Percentiles rank a stretch among this genome's conserved stretches.
Evolutionary conservation across 2,888 invertebrate species (phyloP).

Genomic region (Melolontha melolontha): DNA sequence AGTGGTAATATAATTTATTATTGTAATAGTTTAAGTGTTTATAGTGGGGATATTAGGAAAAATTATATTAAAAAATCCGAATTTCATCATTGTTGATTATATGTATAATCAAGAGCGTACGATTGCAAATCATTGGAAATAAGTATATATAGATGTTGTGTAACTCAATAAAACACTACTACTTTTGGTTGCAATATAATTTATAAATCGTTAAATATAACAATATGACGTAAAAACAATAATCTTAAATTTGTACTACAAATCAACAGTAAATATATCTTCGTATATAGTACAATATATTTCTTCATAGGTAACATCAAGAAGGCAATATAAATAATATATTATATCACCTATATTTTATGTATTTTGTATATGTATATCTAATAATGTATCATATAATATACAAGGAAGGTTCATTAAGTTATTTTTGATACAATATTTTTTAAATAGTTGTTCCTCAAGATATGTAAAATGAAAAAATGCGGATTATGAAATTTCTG

Average conservation of each 20-base stretch:
- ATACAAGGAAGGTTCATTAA: constrained; percentile 40
- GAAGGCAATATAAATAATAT: constrained; percentile 43
- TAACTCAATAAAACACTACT: too few relatives aligned
- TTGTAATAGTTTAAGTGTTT: too few relatives aligned
- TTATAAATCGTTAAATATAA: constrained; percentile 64
- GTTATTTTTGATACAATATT: constrained; percentile 14
- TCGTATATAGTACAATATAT: constrained; percentile 54
- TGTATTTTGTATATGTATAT: constrained; percentile 29
- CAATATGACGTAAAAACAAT: constrained; percentile 63
- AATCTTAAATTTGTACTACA: constrained; percentile 61
- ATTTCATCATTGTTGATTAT: too few relatives aligned
- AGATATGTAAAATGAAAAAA: constrained; percentile 49
- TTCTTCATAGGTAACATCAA: constrained; percentile 49
- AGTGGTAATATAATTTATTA: too few relatives aligned
- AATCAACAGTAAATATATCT: constrained; percentile 58
- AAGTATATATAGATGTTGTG: too few relatives aligned
- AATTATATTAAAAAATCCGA: too few relatives aligned
- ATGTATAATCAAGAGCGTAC: too few relatives aligned
- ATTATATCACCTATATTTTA: constrained; percentile 26
- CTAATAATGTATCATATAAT: constrained; percentile 17
- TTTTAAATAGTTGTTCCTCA: constrained; percentile 42
- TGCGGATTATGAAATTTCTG: constrained; percentile 41
- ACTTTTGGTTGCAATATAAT: constrained; percentile 56
- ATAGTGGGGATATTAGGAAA: too few relatives aligned
- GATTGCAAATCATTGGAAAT: too few relatives aligned